A percentile compares a stretch with the other conserved stretches of the same genome.
Conservation (phyloP, 2,888 invertebrate genomes). For the Chalcosyrphus nemorum region DNA sequence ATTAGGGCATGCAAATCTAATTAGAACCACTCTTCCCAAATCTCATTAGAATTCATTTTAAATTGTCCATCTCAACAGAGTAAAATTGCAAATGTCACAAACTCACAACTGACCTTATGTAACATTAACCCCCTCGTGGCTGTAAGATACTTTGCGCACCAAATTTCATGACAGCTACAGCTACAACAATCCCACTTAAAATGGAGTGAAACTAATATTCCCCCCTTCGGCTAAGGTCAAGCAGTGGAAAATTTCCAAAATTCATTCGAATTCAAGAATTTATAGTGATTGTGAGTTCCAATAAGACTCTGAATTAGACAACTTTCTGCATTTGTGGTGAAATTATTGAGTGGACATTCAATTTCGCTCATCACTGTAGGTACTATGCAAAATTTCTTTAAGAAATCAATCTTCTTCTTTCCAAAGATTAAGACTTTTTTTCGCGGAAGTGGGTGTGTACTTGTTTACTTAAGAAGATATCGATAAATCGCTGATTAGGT, state of each 20-base stretch:
- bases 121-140: conserved; percentile 46
- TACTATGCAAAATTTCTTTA: too few relatives aligned
- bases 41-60: conserved; percentile 12
- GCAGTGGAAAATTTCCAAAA: conserved; percentile 63
- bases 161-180: conserved; percentile 32
- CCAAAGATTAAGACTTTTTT: background rate
- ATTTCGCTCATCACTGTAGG: background rate
- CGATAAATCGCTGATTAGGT: background rate
- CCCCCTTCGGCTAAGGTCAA: background rate
- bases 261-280: conserved; percentile 1
- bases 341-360: background rate
- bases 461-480: background rate
- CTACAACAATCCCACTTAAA: too few relatives aligned
- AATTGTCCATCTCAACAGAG: background rate
- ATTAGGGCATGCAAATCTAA: conserved; percentile 16
- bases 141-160: conserved; percentile 54
- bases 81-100: background rate
- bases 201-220: background rate
- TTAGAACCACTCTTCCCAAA: too few relatives aligned
- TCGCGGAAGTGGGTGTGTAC: conserved; percentile 30
- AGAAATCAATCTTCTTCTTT: background rate
- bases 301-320: conserved; percentile 4
- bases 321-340: background rate
- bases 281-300: background rate
- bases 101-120: conserved; percentile 57